Evolutionary conservation across 1,140 invertebrate genomes (phyloP).

Genomic region (Bicyclus anynana): DNA sequence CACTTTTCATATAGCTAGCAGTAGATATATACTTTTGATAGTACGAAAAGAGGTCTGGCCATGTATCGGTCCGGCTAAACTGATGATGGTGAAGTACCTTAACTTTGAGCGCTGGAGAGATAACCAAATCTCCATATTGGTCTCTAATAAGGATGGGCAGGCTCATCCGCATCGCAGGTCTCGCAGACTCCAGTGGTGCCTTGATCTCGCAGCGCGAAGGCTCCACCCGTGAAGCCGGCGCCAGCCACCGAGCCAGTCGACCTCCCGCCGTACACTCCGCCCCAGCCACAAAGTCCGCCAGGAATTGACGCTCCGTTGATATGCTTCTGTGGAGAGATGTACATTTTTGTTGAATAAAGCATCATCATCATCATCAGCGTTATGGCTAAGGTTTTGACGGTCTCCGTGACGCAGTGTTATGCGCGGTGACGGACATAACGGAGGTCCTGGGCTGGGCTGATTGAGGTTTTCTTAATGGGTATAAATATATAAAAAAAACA

Average conservation of each 20-base stretch:
- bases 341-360: neutral
- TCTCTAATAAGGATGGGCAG: slow-evolving; percentile 92
- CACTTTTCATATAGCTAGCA: too few relatives aligned
- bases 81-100: slow-evolving; percentile 80
- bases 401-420: too few relatives aligned
- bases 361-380: too few relatives aligned
- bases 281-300: slow-evolving; percentile 94
- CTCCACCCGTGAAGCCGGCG: slow-evolving; percentile 95
- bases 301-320: slow-evolving; percentile 94
- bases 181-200: slow-evolving; percentile 85
- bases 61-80: too few relatives aligned
- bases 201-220: slow-evolving; percentile 90
- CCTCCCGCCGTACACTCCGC: slow-evolving; percentile 92
- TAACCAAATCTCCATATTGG: slow-evolving; percentile 93
- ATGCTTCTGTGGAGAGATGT: slow-evolving; percentile 41
- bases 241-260: slow-evolving; percentile 94
- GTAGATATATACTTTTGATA: too few relatives aligned
- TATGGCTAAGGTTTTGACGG: too few relatives aligned
- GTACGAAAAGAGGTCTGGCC: too few relatives aligned
- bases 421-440: too few relatives aligned
- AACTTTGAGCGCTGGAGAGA: slow-evolving; percentile 91
- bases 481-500: too few relatives aligned
- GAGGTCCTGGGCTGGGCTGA: too few relatives aligned
- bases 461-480: too few relatives aligned
- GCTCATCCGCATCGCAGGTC: slow-evolving; percentile 88